Evolutionary conservation across 37 sponge, comb jelly and placozoan species (phyloP), one percentile per base, ranked within the genome.

Genomic region (Eunapius fragilis): DNA sequence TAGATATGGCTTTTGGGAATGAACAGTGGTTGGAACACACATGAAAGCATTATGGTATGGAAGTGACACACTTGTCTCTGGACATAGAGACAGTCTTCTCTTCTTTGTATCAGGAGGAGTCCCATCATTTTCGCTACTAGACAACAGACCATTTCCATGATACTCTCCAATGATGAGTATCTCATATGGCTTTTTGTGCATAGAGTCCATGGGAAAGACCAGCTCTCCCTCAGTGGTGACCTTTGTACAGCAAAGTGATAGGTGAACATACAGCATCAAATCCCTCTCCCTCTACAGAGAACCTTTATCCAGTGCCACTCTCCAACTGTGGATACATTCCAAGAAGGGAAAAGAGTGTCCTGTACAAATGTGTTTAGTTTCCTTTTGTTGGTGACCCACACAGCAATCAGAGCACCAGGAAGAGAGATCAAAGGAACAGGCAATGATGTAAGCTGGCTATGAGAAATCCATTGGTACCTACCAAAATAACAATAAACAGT

Each of bases 261-360:
- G 25, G 49, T 83, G 73, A n/a, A 19, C 19, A 10, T 77, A 77
- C 22, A 13, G 24, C 0, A 77, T 77, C 10, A 27, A 68, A 69
- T 19, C 68, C 17, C 22, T 31, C 2, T 5, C 32, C 36, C 17
- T 31, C 7, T 25, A 14, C 17, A 28, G 26, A 41, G 13, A 23
- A 87, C 91, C 75, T 94, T 94, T n/a, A 94, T 48, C 95, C 95
- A 94, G 45, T 84, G 82, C 95, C 95, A 94, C 78, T 94, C 92
- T 32, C 74, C 83, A 25, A 88, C 70, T 37, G 31, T 73, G n/a
- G 49, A 33, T 31, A 94, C 74, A 25, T 48, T 27, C 95, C 95
- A 94, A 17, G 32, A 24, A 23, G 87, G 92, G 26, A 94, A 91
- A 41, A 91, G 31, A 28, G 37, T 31, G 28, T 90, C 68, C 37